Evolutionary conservation across 2,113 vertebrate species (phyloP), one percentile per base, ranked within the genome.

Genomic region (Cyprinodon variegatus): DNA sequence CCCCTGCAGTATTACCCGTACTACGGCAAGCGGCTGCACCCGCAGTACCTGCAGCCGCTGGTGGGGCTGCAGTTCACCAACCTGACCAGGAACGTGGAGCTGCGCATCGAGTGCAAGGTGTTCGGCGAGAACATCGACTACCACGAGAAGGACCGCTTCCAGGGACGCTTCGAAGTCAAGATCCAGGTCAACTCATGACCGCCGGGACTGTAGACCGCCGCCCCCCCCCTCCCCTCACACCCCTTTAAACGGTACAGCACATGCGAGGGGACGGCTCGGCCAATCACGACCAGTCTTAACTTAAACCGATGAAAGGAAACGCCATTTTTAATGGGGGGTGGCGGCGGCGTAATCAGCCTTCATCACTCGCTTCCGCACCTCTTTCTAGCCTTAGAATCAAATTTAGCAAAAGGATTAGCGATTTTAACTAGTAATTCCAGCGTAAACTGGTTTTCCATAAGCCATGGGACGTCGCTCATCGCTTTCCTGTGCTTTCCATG

Each of bases 1-100:
- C 96, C 96, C 6, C 92, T 99, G 85, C 97, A 98, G 92, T 99
- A 98, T 78, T 99, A 99, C 71, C 98, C 98, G 0, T 99, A 99
- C 92, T 98, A 99, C 0, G 97, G 98, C 77, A 97, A 95, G 88
- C 93, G 96, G 67, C 95, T 98, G 77, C 98, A 99, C 86, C 95
- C 95, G 0, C 84, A 94, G 8, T 99, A 99, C 93, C 92, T 97
- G 84, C 98, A 99, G 93, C 98, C 97, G 0, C 95, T 99, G 85
- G 91, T 99, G 91, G 98, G 96, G 0, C 91, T 99, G 72, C 96
- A 98, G 90, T 98, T 99, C 92, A 93, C 91, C 92, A 99, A 99
- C 93, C 91, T 99, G 84, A 96, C 96, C 72, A 2, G 43, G 12
- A 90, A 96, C 81, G 2, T 45, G 0, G 97, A 97, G 29, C 80